These are phyloP conservation scores for Nemotelus pantherinus DNA, from an alignment of 2,888 invertebrate genomes.

Conservation along the genomic window DNA sequence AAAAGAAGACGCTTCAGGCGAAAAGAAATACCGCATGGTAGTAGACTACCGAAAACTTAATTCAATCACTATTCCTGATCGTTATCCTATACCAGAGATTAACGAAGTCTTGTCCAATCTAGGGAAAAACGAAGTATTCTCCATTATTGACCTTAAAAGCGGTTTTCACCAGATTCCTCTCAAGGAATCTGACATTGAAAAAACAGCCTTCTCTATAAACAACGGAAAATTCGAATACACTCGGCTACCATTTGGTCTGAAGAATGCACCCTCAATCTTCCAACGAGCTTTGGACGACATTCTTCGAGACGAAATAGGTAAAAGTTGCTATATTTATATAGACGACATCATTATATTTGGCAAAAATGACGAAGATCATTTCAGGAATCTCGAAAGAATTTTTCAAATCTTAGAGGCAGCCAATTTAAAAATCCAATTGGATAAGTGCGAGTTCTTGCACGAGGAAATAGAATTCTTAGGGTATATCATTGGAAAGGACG, in stretches of 20 bases:
- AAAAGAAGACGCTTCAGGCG: constrained; percentile 25
- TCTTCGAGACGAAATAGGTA: constrained; percentile 17
- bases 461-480: background rate
- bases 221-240: constrained; percentile 21
- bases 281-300: constrained; percentile 4
- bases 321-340: constrained; percentile 12
- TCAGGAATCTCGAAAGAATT: background rate
- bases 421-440: constrained; percentile 8
- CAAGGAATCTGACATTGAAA: constrained; percentile 24
- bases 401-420: background rate
- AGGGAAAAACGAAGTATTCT: constrained; percentile 13
- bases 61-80: too few relatives aligned
- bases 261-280: constrained; percentile 19
- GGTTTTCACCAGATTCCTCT: constrained; percentile 10
- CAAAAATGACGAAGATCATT: background rate
- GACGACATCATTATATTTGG: constrained; percentile 19
- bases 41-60: background rate
- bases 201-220: constrained; percentile 15
- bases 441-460: constrained; percentile 27
- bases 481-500: constrained; percentile 6
- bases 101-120: background rate
- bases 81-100: too few relatives aligned
- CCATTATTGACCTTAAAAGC: background rate
- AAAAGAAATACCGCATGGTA: constrained; percentile 52
- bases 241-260: constrained; percentile 12